These are phyloP conservation scores for Nyctalus aviator DNA, from an alignment of 2,797 vertebrate genomes.

Conservation along the genomic window DNA sequence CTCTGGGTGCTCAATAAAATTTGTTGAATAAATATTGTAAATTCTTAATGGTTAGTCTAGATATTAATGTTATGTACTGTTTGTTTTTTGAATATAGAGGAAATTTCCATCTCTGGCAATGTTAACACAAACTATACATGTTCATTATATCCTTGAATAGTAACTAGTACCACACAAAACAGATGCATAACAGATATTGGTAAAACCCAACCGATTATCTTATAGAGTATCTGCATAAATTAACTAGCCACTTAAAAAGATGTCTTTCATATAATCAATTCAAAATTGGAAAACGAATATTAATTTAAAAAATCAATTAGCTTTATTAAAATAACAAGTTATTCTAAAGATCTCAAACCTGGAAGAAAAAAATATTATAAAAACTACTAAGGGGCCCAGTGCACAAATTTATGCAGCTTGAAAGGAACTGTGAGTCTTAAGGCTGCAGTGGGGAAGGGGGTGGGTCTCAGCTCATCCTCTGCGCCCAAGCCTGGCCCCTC, in stretches of 20 bases:
- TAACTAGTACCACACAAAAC: background rate
- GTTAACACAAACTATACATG: background rate
- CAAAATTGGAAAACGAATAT: slow-evolving; percentile 29
- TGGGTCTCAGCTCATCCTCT: no score
- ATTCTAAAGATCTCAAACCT: slow-evolving; percentile 37
- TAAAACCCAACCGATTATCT: slow-evolving; percentile 51
- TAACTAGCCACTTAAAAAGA: slow-evolving; percentile 13
- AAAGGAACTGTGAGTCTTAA: no score
- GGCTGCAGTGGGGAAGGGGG: no score
- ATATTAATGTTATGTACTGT: slow-evolving; percentile 38
- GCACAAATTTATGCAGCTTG: no score
- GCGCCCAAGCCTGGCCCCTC: no score
- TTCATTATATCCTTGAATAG: slow-evolving; percentile 26
- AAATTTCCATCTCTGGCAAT: slow-evolving; percentile 4
- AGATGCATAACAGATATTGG: background rate
- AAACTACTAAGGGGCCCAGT: background rate
- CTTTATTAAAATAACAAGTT: slow-evolving; percentile 57
- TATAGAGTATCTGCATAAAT: background rate
- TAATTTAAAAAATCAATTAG: slow-evolving; percentile 42
- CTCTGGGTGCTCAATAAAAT: background rate
- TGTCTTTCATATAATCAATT: slow-evolving; percentile 24
- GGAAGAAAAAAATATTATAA: background rate
- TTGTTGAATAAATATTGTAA: slow-evolving; percentile 31
- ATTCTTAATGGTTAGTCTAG: slow-evolving; percentile 10
- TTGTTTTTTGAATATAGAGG: background rate